These are phyloP conservation scores for Trigoniulus corallinus DNA, from an alignment of 1,140 invertebrate genomes.

Conservation along the genomic window DNA sequence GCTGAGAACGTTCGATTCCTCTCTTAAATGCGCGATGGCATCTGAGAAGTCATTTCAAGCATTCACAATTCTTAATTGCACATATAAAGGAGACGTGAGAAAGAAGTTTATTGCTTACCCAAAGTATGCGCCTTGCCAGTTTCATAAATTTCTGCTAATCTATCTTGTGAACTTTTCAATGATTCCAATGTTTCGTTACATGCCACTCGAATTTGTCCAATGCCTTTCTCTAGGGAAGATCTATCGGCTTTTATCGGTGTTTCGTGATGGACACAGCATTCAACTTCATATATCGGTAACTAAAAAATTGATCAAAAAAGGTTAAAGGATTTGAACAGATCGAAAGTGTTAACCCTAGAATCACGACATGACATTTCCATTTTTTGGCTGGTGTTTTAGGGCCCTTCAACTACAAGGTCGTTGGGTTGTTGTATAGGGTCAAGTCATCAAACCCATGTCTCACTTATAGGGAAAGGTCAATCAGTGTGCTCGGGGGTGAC, in stretches of 20 bases:
- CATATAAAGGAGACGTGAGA: background rate
- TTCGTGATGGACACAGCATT: background rate
- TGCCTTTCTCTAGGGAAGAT: background rate
- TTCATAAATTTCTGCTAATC: background rate
- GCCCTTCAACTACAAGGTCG: too few species aligned
- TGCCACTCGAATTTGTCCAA: background rate
- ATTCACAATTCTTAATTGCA: background rate
- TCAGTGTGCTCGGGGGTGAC: too few species aligned
- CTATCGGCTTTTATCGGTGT: background rate
- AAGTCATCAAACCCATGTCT: too few species aligned
- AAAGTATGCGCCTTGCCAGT: background rate
- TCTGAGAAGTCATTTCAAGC: conserved; percentile 11
- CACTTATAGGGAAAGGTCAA: too few species aligned
- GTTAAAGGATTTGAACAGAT: too few species aligned
- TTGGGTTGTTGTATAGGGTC: too few species aligned
- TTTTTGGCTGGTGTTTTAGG: too few species aligned
- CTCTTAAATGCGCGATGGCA: conserved; percentile 18
- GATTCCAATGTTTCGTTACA: background rate
- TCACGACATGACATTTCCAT: too few species aligned
- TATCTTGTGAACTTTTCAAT: background rate
- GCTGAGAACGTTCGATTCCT: conserved; percentile 20
- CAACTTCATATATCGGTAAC: background rate
- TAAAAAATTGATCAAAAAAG: background rate
- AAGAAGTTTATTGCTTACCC: background rate
- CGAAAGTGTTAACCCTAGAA: too few species aligned